phyloP scores from a whole-genome alignment of 2,888 invertebrate species.

The Rhynchonema sp. region DNA sequence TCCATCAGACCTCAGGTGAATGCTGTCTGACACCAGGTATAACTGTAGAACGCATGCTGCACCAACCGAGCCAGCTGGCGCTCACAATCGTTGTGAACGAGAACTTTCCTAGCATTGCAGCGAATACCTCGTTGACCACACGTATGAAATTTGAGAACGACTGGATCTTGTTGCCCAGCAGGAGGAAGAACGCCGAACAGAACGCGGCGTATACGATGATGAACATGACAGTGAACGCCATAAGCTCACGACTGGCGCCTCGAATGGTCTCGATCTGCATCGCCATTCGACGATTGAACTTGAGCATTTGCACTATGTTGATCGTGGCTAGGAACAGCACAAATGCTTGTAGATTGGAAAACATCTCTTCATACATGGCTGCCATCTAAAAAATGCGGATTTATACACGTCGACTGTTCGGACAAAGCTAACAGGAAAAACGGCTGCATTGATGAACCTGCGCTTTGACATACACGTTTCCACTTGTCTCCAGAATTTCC shows the following conservation, averaged over 20 bases:
- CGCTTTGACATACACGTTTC: slow-evolving; percentile 24
- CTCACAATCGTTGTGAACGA: slow-evolving; percentile 28
- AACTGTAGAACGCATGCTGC: no score
- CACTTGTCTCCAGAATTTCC: slow-evolving; percentile 28
- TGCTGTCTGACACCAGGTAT: no score
- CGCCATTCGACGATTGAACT: slow-evolving; percentile 34
- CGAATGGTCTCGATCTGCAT: slow-evolving; percentile 31
- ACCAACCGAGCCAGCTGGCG: slow-evolving; percentile 6
- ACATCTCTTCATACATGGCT: slow-evolving; percentile 29
- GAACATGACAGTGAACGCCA: slow-evolving; percentile 32
- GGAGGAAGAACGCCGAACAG: slow-evolving; percentile 21
- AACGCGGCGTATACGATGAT: slow-evolving; percentile 26
- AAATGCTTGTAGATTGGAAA: slow-evolving; percentile 32
- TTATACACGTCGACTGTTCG: no score
- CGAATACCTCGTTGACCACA: slow-evolving; percentile 31
- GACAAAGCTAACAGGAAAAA: no score
- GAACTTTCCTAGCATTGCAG: slow-evolving; percentile 33
- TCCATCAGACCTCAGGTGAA: no score
- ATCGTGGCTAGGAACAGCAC: slow-evolving; percentile 33
- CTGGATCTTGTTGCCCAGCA: slow-evolving; percentile 15
- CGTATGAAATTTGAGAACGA: slow-evolving; percentile 28
- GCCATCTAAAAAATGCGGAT: background rate
- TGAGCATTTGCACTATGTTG: slow-evolving; percentile 33
- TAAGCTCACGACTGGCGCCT: slow-evolving; percentile 20
- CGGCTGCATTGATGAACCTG: background rate